A percentile compares a stretch with the other conserved stretches of the same genome.
Evolutionary conservation across 2,113 vertebrate genomes (phyloP).

Genomic region (Glareola pratincola): DNA sequence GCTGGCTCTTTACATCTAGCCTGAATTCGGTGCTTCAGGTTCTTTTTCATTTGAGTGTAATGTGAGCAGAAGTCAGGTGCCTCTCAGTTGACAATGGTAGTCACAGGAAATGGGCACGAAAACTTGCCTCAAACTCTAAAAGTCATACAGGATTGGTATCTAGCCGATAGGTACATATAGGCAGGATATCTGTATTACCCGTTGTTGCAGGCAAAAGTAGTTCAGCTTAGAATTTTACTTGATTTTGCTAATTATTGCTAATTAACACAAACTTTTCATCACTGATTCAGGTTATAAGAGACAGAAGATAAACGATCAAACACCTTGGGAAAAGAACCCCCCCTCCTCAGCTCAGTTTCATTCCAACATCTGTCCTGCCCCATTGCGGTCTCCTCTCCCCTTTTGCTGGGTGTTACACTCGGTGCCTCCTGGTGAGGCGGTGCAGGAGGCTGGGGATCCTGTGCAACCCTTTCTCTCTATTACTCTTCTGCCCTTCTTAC

Average conservation of each 20-base stretch:
- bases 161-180: background rate
- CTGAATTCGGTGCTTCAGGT: background rate
- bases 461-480: background rate
- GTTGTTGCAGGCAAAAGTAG: background rate
- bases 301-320: background rate
- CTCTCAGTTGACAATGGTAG: background rate
- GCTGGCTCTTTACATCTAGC: background rate
- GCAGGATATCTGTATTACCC: background rate
- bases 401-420: background rate
- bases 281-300: background rate
- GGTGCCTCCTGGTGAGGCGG: background rate
- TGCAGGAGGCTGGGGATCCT: background rate
- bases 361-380: background rate
- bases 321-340: background rate
- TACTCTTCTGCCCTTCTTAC: background rate
- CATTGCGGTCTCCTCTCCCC: accelerated
- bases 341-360: accelerated
- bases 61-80: accelerated
- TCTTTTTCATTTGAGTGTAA: background rate
- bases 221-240: background rate
- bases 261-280: background rate
- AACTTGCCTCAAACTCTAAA: background rate
- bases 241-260: background rate
- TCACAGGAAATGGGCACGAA: background rate
- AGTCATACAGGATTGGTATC: background rate